Conservation (phyloP, 1,140 invertebrate genomes). For the Melitaea cinxia region DNA sequence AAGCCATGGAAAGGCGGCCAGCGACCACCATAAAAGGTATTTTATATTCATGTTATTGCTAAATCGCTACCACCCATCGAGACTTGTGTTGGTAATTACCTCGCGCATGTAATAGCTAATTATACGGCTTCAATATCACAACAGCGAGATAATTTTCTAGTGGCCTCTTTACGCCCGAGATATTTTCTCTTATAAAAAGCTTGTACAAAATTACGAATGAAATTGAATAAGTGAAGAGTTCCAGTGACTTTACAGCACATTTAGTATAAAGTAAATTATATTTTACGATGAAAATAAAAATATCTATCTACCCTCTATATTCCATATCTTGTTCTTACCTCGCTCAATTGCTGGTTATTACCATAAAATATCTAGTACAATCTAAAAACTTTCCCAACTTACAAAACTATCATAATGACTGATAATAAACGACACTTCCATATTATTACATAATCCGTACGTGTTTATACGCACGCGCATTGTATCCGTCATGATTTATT, state of each 20-base stretch:
- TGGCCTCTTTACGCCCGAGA: too few species aligned
- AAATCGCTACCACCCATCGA: neutral
- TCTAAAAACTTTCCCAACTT: neutral
- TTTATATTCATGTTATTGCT: neutral
- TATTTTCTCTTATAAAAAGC: too few species aligned
- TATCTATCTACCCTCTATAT: too few species aligned
- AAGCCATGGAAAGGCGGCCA: neutral
- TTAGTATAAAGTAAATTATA: too few species aligned
- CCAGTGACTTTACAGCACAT: too few species aligned
- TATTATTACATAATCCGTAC: slow-evolving; percentile 37
- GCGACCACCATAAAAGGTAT: neutral
- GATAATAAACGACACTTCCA: slow-evolving; percentile 50
- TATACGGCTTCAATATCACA: neutral
- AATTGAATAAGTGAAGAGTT: too few species aligned
- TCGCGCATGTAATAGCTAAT: neutral
- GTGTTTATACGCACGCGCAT: slow-evolving; percentile 47
- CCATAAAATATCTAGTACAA: too few species aligned
- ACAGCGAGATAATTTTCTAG: neutral
- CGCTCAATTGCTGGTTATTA: too few species aligned
- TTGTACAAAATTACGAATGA: too few species aligned
- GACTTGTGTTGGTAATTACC: neutral
- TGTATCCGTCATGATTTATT: slow-evolving; percentile 42
- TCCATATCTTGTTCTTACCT: too few species aligned
- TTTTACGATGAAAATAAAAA: too few species aligned
- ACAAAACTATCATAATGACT: slow-evolving; percentile 4